phyloP scores from a whole-genome alignment of 2,113 vertebrate species.

The Trichomycterus rosablanca region DNA sequence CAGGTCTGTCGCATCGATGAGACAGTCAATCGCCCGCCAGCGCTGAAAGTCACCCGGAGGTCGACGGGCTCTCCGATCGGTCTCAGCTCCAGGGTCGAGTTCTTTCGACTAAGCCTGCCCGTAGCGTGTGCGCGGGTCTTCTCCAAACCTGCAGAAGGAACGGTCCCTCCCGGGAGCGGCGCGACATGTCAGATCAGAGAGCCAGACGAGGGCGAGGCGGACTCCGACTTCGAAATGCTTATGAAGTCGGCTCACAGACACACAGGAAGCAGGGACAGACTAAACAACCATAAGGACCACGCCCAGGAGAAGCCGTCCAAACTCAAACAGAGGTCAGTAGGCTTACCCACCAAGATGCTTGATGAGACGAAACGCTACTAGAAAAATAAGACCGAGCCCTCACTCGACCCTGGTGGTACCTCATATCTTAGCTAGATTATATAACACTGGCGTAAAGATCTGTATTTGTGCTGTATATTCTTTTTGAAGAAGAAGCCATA shows the following conservation, averaged over 20 bases:
- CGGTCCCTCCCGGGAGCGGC: slow-evolving; percentile 63
- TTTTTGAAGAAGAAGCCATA: no score
- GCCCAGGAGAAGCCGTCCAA: slow-evolving; percentile 88
- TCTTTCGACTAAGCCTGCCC: slow-evolving; percentile 91
- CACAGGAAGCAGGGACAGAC: slow-evolving; percentile 78
- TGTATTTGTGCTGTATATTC: no score
- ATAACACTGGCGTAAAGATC: no score
- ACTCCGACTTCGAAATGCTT: slow-evolving; percentile 94
- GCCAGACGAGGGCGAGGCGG: slow-evolving; percentile 79
- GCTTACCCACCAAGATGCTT: not conserved
- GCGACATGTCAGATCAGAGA: slow-evolving; percentile 78
- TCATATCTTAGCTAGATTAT: not conserved
- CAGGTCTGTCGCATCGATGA: slow-evolving; percentile 83
- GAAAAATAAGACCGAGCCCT: not conserved
- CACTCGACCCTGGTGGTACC: not conserved
- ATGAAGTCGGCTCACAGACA: slow-evolving; percentile 91
- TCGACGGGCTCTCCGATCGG: no score
- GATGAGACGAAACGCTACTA: no score
- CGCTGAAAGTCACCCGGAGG: slow-evolving; percentile 83
- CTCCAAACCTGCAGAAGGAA: slow-evolving; percentile 67
- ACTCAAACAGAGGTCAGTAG: slow-evolving; percentile 85
- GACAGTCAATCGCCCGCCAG: slow-evolving; percentile 76
- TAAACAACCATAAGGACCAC: slow-evolving; percentile 89
- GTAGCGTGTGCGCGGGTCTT: slow-evolving; percentile 83
- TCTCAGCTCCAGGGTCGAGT: slow-evolving; percentile 71